A percentile compares a stretch with the other conserved stretches of the same genome.
Conservation (phyloP, 2,888 invertebrate species). For the Synanthedon vespiformis region DNA sequence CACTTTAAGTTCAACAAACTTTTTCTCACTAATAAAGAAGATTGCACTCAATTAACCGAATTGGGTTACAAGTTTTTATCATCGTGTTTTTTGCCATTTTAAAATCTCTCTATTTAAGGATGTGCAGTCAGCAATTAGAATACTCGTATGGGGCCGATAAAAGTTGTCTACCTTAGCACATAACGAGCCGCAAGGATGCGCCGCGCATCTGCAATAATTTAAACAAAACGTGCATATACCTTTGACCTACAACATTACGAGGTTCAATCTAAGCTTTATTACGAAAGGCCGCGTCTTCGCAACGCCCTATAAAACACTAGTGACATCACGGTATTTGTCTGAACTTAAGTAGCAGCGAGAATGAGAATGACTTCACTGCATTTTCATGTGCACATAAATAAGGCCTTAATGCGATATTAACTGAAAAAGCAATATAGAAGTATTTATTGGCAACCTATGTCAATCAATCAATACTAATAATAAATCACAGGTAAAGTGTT, state of each 20-base stretch:
- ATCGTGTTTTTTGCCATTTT: not conserved
- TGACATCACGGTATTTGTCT: not conserved
- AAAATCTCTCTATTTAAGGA: not conserved
- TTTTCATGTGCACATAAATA: no score
- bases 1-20: no score
- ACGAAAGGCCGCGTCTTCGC: not conserved
- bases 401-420: no score
- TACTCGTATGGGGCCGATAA: slow-evolving; percentile 11
- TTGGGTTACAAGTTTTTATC: no score
- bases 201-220: slow-evolving; percentile 18
- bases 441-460: no score
- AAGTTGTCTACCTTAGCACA: slow-evolving; percentile 52
- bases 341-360: not conserved
- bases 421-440: no score
- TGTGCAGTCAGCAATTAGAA: not conserved
- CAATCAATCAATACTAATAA: no score
- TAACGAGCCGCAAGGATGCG: slow-evolving; percentile 28
- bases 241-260: slow-evolving; percentile 28
- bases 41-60: no score
- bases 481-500: no score
- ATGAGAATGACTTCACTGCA: not conserved
- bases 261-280: slow-evolving; percentile 1
- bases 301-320: not conserved
- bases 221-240: slow-evolving; percentile 46
- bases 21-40: no score